Percentiles rank a stretch among this genome's conserved stretches.
phyloP scores from a whole-genome alignment of 2,797 vertebrate genomes.

The Gallirallus australis region DNA sequence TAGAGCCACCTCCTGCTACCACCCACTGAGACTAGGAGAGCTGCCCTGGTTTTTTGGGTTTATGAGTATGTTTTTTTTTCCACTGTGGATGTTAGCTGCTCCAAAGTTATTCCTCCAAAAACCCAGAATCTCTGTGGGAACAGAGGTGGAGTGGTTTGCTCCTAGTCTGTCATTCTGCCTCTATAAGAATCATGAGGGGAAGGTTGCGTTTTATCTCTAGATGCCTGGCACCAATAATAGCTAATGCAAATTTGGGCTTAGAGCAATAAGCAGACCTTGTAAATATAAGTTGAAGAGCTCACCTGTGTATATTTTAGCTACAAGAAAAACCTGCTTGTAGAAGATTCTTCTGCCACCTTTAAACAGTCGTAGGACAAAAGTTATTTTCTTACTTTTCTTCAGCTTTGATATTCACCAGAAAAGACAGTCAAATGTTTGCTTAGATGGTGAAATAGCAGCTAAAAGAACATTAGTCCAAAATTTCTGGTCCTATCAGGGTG shows the following conservation, averaged over 20 bases:
- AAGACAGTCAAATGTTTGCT: background rate
- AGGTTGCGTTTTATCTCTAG: background rate
- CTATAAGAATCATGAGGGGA: background rate
- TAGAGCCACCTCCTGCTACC: constrained; percentile 19
- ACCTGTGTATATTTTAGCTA: background rate
- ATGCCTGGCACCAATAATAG: background rate
- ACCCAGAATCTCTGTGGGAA: background rate
- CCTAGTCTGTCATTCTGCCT: background rate
- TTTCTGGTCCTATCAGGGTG: background rate
- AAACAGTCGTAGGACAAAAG: background rate
- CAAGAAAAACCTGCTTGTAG: background rate
- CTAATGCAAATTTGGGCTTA: background rate
- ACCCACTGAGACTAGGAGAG: constrained; percentile 27
- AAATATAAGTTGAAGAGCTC: background rate
- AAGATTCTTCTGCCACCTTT: background rate
- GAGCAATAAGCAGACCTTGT: background rate
- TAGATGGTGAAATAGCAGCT: background rate
- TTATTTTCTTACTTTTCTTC: background rate
- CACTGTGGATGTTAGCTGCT: background rate
- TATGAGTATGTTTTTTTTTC: constrained; percentile 54
- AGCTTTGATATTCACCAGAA: background rate
- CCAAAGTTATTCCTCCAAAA: constrained; percentile 11
- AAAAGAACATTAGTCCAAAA: background rate
- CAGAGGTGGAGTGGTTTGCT: background rate
- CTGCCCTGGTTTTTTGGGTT: background rate